A percentile compares a stretch with the other conserved stretches of the same genome.
phyloP scores from a whole-genome alignment of 2,113 vertebrate species.

The Gallinago media region DNA sequence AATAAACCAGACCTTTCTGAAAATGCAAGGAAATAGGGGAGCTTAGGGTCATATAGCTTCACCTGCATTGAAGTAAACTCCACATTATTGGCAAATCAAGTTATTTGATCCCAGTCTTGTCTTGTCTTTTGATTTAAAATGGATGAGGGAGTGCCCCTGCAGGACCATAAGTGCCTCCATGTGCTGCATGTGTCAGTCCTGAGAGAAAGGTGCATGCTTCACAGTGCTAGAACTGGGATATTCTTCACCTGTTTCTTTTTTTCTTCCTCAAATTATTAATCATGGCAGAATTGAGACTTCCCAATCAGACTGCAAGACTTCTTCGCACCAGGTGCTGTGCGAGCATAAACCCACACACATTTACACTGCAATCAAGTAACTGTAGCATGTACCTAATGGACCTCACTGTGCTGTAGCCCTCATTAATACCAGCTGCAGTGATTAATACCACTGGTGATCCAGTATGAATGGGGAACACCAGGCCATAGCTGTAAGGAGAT shows the following conservation, averaged over 20 bases:
- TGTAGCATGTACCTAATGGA: fast-evolving
- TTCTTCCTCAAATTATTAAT: neutral
- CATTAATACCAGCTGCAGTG: neutral
- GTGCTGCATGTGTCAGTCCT: neutral
- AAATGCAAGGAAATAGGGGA: neutral
- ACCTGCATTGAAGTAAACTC: neutral
- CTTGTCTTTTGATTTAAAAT: neutral
- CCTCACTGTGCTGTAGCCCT: neutral
- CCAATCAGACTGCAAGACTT: neutral
- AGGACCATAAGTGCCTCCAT: neutral
- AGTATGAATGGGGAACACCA: neutral
- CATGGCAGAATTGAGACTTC: neutral
- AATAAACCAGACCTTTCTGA: neutral
- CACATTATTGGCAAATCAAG: neutral
- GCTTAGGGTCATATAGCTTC: neutral
- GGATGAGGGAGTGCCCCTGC: neutral
- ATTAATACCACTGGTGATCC: neutral
- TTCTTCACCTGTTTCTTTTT: neutral
- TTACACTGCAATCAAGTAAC: neutral
- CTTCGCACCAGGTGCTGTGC: neutral
- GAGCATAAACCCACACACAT: fast-evolving
- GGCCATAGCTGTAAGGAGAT: neutral
- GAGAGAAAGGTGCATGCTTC: neutral
- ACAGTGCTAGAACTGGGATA: neutral
- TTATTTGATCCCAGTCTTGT: neutral